Conservation (phyloP, 2,888 invertebrate genomes). For the Trissonchulus latispiculum region DNA sequence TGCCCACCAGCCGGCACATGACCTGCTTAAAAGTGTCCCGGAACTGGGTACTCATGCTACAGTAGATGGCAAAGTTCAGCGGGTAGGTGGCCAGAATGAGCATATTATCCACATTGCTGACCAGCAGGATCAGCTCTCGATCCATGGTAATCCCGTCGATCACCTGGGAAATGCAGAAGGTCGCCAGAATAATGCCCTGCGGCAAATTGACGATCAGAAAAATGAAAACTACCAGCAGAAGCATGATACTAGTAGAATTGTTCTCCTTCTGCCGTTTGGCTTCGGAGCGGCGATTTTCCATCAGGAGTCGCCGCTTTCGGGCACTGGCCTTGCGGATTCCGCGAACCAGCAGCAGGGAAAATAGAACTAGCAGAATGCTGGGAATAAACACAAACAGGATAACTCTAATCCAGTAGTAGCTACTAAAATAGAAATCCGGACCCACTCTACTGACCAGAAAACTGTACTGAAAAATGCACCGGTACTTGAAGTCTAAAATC, state of each 20-base stretch:
- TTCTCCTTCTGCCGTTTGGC: slow-evolving; percentile 39
- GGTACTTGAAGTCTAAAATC: background rate
- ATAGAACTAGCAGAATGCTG: slow-evolving; percentile 71
- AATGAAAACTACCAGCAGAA: slow-evolving; percentile 48
- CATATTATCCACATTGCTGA: slow-evolving; percentile 53
- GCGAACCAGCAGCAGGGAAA: slow-evolving; percentile 73
- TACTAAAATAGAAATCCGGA: slow-evolving; percentile 63
- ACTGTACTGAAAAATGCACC: slow-evolving; percentile 13
- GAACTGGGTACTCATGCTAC: slow-evolving; percentile 85
- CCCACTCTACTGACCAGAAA: slow-evolving; percentile 33
- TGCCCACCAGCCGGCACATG: slow-evolving; percentile 48
- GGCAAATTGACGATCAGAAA: slow-evolving; percentile 51
- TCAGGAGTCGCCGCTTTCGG: slow-evolving; percentile 59
- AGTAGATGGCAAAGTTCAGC: slow-evolving; percentile 77
- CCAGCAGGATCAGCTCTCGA: slow-evolving; percentile 1
- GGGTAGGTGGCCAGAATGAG: slow-evolving; percentile 78
- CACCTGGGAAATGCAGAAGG: slow-evolving; percentile 30
- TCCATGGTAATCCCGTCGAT: background rate
- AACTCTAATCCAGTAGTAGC: slow-evolving; percentile 64
- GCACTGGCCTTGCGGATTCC: slow-evolving; percentile 74
- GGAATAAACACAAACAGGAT: slow-evolving; percentile 83
- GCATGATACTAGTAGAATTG: slow-evolving; percentile 47
- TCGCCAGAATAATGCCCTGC: slow-evolving; percentile 38
- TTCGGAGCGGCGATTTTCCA: slow-evolving; percentile 39
- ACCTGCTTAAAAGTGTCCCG: slow-evolving; percentile 72